A percentile compares a stretch with the other conserved stretches of the same genome.
These are phyloP conservation scores for Sycophaga agraensis DNA, from an alignment of 1,140 invertebrate genomes.

Conservation along the genomic window DNA sequence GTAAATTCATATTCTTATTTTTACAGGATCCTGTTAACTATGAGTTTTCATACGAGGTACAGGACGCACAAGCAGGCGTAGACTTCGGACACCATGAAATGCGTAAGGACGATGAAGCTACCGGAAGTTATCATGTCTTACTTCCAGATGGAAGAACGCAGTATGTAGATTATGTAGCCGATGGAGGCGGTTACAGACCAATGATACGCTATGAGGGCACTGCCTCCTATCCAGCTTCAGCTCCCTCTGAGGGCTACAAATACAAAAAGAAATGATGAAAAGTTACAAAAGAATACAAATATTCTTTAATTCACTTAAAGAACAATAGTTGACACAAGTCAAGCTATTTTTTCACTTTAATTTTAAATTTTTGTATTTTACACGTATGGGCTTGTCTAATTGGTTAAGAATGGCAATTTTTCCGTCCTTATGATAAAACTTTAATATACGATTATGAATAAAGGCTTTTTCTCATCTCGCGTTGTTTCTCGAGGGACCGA, in stretches of 20 bases:
- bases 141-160: conserved; percentile 68
- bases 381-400: too few species aligned
- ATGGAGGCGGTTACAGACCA: conserved; percentile 67
- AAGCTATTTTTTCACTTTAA: too few species aligned
- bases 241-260: conserved; percentile 58
- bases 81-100: conserved; percentile 69
- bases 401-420: too few species aligned
- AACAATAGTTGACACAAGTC: too few species aligned
- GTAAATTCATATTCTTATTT: too few species aligned
- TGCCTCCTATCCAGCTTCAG: conserved; percentile 45
- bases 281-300: too few species aligned
- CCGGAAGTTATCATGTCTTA: conserved; percentile 66
- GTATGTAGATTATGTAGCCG: conserved; percentile 67
- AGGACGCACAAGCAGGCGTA: conserved; percentile 59
- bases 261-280: conserved; percentile 54
- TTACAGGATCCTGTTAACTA: conserved; percentile 67
- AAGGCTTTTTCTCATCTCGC: too few species aligned
- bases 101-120: conserved; percentile 63
- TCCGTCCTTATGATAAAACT: too few species aligned
- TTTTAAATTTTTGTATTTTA: too few species aligned
- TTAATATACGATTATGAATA: too few species aligned
- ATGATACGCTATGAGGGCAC: conserved; percentile 70
- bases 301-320: too few species aligned
- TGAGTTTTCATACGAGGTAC: conserved; percentile 68
- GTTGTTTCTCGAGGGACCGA: too few species aligned